phyloP scores from a whole-genome alignment of 2,113 vertebrate species.

The Brienomyrus longianalis region DNA sequence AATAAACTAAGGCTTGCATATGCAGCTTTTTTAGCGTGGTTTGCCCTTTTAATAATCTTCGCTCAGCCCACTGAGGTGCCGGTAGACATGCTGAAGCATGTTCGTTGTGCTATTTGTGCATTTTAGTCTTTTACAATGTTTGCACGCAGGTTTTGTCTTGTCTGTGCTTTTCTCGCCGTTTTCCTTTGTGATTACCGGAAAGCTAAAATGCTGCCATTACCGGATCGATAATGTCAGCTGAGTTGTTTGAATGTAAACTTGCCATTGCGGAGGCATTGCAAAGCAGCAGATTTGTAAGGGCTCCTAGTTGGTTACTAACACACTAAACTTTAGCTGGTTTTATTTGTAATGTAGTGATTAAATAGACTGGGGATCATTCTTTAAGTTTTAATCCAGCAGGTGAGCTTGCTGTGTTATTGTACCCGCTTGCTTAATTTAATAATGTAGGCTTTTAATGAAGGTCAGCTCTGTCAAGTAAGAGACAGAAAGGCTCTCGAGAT shows the following conservation, averaged over 20 bases:
- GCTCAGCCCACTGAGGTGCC: too few species aligned
- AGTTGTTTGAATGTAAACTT: neutral
- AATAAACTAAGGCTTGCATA: too few species aligned
- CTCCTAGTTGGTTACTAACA: neutral
- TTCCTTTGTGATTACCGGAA: too few species aligned
- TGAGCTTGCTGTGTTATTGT: neutral
- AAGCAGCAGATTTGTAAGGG: neutral
- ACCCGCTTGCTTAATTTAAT: neutral
- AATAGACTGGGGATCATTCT: neutral
- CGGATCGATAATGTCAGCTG: neutral
- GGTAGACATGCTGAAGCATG: too few species aligned
- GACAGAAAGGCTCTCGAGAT: neutral
- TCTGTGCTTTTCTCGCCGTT: too few species aligned
- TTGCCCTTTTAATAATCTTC: too few species aligned
- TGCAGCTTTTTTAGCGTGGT: too few species aligned
- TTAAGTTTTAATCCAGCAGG: neutral
- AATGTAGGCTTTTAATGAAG: neutral
- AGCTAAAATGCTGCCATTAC: neutral
- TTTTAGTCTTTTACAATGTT: too few species aligned
- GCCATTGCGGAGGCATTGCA: neutral
- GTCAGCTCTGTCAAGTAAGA: neutral
- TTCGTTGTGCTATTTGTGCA: too few species aligned
- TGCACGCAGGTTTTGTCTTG: too few species aligned
- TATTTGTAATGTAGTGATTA: neutral
- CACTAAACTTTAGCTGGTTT: neutral